Percentiles rank a stretch among this genome's conserved stretches.
Conservation (phyloP, 2,797 vertebrate genomes). For the Linurgus olivaceus region DNA sequence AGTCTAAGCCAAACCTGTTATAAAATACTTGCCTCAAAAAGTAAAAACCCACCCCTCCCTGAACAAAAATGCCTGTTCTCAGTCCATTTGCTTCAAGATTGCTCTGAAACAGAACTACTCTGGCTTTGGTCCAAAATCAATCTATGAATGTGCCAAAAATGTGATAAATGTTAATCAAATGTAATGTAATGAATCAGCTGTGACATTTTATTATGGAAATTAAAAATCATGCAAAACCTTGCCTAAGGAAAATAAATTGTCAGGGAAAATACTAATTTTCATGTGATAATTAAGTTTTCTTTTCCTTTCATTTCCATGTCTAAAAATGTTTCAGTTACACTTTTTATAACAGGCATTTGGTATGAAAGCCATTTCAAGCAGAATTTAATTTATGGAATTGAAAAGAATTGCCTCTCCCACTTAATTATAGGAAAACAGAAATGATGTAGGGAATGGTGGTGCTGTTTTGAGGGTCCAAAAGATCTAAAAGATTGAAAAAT, state of each 20-base stretch:
- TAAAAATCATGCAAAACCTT: constrained; percentile 76
- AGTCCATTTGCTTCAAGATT: not conserved
- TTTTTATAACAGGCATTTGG: constrained; percentile 16
- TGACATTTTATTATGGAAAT: constrained; percentile 90
- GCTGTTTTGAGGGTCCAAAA: not conserved
- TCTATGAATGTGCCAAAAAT: constrained; percentile 56
- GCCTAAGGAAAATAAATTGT: constrained; percentile 73
- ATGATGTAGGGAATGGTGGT: not conserved
- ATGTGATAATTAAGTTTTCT: constrained; percentile 82
- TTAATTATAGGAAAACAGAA: not conserved
- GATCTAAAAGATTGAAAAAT: not conserved
- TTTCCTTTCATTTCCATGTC: constrained; percentile 82
- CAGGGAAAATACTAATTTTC: constrained; percentile 82
- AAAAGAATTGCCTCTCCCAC: not conserved
- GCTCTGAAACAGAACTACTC: not conserved
- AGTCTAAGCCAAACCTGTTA: not conserved
- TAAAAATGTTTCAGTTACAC: constrained; percentile 79
- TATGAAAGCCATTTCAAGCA: constrained; percentile 66
- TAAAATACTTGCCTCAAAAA: not conserved
- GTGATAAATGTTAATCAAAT: constrained; percentile 89
- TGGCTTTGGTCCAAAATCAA: constrained; percentile 16
- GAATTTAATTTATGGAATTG: constrained; percentile 74
- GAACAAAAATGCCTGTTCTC: not conserved
- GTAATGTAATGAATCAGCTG: constrained; percentile 83
- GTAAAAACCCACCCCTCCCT: rapidly evolving